phyloP scores from a whole-genome alignment of 1,140 invertebrate genomes.

The Trissolcus basalis region DNA sequence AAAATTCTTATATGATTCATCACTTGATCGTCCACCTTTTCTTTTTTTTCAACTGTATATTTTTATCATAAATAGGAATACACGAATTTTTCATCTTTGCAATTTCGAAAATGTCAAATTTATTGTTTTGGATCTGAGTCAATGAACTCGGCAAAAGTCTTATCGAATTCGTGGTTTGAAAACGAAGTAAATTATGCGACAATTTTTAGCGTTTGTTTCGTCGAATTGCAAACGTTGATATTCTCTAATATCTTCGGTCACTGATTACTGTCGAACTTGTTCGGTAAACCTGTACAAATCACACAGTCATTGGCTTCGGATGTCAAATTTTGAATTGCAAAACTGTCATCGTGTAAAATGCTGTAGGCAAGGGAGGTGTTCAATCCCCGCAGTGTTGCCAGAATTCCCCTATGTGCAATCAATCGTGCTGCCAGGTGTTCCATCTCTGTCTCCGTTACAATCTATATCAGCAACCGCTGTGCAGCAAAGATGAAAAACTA shows the following conservation, averaged over 20 bases:
- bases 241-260: slow-evolving; percentile 17
- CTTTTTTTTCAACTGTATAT: too few relatives aligned
- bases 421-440: slow-evolving; percentile 40
- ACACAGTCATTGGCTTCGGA: slow-evolving; percentile 38
- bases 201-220: not conserved
- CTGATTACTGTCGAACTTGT: slow-evolving; percentile 22
- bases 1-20: too few relatives aligned
- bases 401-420: slow-evolving; percentile 39
- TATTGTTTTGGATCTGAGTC: too few relatives aligned
- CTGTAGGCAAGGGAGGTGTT: slow-evolving; percentile 9
- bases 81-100: not conserved
- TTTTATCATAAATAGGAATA: too few relatives aligned
- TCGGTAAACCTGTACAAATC: slow-evolving; percentile 32
- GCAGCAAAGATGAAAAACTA: slow-evolving; percentile 8
- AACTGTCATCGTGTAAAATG: slow-evolving; percentile 45
- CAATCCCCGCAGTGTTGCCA: slow-evolving; percentile 26
- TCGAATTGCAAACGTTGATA: not conserved
- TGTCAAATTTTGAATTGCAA: slow-evolving; percentile 52
- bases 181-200: too few relatives aligned
- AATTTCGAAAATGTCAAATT: too few relatives aligned
- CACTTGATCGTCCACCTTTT: too few relatives aligned
- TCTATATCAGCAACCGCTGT: slow-evolving; percentile 1
- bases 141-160: too few relatives aligned
- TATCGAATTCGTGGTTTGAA: too few relatives aligned
- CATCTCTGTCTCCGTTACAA: slow-evolving; percentile 23